phyloP scores from a whole-genome alignment of 1,140 invertebrate species.

The Chlorops oryzae region DNA sequence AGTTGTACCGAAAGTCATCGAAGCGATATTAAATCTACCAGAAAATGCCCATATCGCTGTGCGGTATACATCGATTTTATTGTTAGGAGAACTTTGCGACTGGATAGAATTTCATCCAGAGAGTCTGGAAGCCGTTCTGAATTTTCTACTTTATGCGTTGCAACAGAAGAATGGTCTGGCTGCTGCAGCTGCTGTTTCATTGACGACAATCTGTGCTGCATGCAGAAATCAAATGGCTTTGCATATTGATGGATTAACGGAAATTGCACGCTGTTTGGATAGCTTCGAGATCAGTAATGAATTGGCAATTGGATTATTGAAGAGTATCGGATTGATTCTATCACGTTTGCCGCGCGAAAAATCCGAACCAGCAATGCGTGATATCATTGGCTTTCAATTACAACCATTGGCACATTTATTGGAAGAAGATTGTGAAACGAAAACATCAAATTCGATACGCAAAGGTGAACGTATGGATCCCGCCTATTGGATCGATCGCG shows the following conservation, averaged over 20 bases:
- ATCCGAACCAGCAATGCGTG: slow-evolving; percentile 65
- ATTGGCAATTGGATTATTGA: slow-evolving; percentile 74
- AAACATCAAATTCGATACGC: slow-evolving; percentile 31
- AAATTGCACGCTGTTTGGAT: slow-evolving; percentile 73
- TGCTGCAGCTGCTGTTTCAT: slow-evolving; percentile 67
- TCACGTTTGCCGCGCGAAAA: slow-evolving; percentile 56
- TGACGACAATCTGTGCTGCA: slow-evolving; percentile 61
- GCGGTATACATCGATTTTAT: slow-evolving; percentile 76
- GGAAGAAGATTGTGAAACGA: slow-evolving; percentile 25
- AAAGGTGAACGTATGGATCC: slow-evolving; percentile 65
- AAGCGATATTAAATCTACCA: slow-evolving; percentile 81
- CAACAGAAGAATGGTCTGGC: slow-evolving; percentile 67
- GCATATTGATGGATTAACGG: slow-evolving; percentile 75
- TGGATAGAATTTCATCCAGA: slow-evolving; percentile 89
- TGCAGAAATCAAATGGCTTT: slow-evolving; percentile 74
- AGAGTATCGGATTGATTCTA: slow-evolving; percentile 67
- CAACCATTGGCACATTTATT: slow-evolving; percentile 58
- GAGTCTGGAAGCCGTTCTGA: slow-evolving; percentile 71
- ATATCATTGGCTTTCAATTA: slow-evolving; percentile 74
- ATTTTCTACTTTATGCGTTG: slow-evolving; percentile 70
- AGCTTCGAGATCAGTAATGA: slow-evolving; percentile 72
- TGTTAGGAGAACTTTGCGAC: slow-evolving; percentile 89
- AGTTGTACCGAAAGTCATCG: slow-evolving; percentile 86
- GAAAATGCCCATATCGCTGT: slow-evolving; percentile 82
- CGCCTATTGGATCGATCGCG: slow-evolving; percentile 85